Conservation (phyloP, 2,797 vertebrate species). For the Apodemus agrarius region DNA sequence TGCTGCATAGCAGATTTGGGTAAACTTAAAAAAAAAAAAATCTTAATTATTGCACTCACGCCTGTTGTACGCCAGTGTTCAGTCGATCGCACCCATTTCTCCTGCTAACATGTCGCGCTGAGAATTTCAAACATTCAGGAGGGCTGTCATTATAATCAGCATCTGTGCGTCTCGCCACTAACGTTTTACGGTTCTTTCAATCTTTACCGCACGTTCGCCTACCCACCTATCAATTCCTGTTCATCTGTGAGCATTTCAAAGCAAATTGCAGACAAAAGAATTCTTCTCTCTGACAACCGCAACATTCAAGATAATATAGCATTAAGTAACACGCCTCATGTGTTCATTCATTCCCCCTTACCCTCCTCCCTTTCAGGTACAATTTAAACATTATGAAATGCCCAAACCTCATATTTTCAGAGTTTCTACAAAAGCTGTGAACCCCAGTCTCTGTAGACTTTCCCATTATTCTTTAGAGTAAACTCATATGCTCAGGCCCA, state of each 20-base stretch:
- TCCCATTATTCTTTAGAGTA: neutral
- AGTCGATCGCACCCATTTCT: neutral
- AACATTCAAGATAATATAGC: neutral
- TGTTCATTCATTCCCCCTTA: neutral
- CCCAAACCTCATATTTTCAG: neutral
- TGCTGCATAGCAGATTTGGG: conserved; percentile 99
- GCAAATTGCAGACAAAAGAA: neutral
- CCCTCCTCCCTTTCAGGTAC: neutral
- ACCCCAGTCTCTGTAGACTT: neutral
- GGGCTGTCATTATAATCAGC: neutral
- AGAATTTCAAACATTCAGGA: neutral
- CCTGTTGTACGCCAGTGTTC: neutral
- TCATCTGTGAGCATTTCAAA: conserved; percentile 3
- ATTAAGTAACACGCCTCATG: neutral
- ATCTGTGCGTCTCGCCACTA: neutral
- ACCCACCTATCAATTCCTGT: neutral
- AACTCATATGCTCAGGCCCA: neutral
- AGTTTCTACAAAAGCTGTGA: neutral
- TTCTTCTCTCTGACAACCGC: neutral
- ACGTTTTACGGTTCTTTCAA: neutral
- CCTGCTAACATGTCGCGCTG: neutral
- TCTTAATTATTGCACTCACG: neutral
- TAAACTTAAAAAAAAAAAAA: neutral
- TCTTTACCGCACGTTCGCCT: neutral
- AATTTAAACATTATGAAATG: conserved; percentile 8